Percentiles rank a stretch among this genome's conserved stretches.
Evolutionary conservation across 1,140 invertebrate genomes (phyloP).

Genomic region (Pseudoatta argentina): DNA sequence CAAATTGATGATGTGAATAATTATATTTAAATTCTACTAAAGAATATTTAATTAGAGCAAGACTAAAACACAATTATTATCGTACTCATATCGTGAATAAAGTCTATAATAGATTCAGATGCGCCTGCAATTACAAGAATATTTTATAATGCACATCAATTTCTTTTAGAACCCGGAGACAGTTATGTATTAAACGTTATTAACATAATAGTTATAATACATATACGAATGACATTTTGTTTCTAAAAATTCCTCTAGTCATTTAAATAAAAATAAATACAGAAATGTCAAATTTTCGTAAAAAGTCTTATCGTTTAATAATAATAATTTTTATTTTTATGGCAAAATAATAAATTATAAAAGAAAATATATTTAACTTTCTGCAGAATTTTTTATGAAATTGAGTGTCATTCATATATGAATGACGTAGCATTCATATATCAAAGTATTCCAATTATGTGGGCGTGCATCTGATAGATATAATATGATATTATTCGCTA

Average conservation of each 20-base stretch:
- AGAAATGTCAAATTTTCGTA: not conserved
- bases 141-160: not conserved
- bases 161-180: not conserved
- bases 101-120: not conserved
- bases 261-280: conserved; percentile 10
- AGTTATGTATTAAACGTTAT: not conserved
- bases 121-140: not conserved
- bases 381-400: not conserved
- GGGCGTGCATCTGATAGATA: not conserved
- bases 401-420: not conserved
- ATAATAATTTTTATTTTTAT: not conserved
- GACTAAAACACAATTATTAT: conserved; percentile 12
- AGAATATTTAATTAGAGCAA: conserved; percentile 1
- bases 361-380: not conserved
- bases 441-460: not conserved
- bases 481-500: not conserved
- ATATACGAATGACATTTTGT: not conserved
- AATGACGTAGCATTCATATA: not conserved
- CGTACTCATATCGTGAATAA: not conserved
- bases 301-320: not conserved
- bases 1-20: not conserved
- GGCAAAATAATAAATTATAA: not conserved
- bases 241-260: not conserved
- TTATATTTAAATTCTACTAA: not conserved
- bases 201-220: not conserved